A percentile compares a stretch with the other conserved stretches of the same genome.
These are phyloP conservation scores for Sapayoa aenigma DNA, from an alignment of 2,113 vertebrate species.

Conservation along the genomic window DNA sequence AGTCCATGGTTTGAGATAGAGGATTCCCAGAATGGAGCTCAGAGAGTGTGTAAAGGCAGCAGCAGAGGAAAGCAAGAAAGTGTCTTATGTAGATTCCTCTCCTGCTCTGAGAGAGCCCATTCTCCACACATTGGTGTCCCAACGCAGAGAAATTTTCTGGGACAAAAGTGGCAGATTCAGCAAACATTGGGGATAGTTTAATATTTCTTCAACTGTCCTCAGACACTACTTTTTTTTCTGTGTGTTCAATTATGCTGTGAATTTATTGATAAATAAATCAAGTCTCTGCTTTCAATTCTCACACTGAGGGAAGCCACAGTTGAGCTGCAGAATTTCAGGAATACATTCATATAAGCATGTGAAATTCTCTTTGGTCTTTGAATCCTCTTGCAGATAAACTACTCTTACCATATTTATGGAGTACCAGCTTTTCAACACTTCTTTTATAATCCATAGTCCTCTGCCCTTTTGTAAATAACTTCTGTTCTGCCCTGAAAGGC, in stretches of 20 bases:
- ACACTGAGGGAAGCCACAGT: neutral
- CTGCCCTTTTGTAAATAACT: constrained; percentile 51
- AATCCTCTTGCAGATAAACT: constrained; percentile 35
- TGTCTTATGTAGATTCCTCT: neutral
- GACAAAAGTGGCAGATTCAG: constrained; percentile 31
- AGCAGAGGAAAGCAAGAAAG: neutral
- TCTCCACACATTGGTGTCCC: neutral
- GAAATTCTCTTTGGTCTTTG: constrained; percentile 33
- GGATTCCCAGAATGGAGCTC: neutral
- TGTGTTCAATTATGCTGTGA: constrained; percentile 27
- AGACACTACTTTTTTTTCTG: neutral
- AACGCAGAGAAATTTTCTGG: neutral
- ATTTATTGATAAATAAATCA: constrained; percentile 62
- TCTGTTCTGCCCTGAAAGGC: constrained; percentile 19
- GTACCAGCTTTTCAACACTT: constrained; percentile 38
- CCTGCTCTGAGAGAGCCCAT: neutral
- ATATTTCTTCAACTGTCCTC: constrained; percentile 21
- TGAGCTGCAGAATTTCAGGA: constrained; percentile 34
- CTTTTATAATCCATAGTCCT: constrained; percentile 53
- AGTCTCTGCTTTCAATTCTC: constrained; percentile 13
- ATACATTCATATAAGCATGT: constrained; percentile 12
- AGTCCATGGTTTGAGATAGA: neutral
- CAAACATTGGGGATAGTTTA: constrained; percentile 22
- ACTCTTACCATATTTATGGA: constrained; percentile 28
- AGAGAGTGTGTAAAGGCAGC: neutral